Percentiles rank a stretch among this genome's conserved stretches.
phyloP scores from a whole-genome alignment of 2,888 invertebrate genomes.

The Rhimphoctona megacephalus region DNA sequence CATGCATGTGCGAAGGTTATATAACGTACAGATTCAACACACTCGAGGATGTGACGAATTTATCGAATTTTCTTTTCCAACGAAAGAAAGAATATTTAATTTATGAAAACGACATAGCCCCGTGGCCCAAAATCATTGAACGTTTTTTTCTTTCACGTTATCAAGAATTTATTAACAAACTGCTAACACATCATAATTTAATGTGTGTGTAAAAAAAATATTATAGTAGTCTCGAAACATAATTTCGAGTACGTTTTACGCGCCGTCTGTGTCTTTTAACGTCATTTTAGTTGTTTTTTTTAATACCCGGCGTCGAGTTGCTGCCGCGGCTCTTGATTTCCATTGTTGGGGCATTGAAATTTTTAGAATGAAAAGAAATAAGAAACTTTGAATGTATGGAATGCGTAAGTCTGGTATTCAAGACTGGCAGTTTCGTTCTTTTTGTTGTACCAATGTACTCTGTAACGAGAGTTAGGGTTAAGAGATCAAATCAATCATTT shows the following conservation, averaged over 20 bases:
- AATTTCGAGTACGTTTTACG: too few relatives aligned
- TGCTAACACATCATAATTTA: background rate
- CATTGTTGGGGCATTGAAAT: background rate
- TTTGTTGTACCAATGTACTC: background rate
- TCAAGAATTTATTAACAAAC: background rate
- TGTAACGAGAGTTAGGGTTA: background rate
- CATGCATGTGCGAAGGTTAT: slow-evolving; percentile 17
- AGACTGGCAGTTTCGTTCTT: background rate
- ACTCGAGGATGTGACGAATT: slow-evolving; percentile 49
- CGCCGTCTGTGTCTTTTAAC: too few relatives aligned
- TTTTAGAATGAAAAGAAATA: background rate
- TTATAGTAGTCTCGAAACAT: too few relatives aligned
- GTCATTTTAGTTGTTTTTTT: background rate
- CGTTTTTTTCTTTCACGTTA: background rate
- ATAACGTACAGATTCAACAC: slow-evolving; percentile 35
- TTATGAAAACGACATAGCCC: background rate
- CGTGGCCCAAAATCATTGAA: background rate
- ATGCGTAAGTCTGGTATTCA: background rate
- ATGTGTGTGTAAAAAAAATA: too few relatives aligned
- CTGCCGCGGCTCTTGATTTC: background rate
- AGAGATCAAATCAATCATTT: background rate
- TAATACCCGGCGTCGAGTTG: background rate
- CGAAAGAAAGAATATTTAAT: background rate
- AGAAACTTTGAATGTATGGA: background rate
- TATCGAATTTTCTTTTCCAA: slow-evolving; percentile 46